Conservation (phyloP, 2,113 vertebrate species). For the Neotoma lepida region DNA sequence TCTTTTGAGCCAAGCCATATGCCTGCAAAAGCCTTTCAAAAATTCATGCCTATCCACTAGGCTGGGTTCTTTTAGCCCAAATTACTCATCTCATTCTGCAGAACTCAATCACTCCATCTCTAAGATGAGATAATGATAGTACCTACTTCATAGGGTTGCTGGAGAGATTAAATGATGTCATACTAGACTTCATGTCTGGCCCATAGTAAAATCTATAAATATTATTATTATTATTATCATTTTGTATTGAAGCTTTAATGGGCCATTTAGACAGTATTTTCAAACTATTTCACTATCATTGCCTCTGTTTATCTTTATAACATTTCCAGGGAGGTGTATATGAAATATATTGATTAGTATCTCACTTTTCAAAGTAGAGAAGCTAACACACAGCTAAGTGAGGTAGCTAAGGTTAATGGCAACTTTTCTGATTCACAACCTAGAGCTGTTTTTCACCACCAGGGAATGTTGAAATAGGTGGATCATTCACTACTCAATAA, state of each 20-base stretch:
- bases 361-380: background rate
- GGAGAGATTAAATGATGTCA: background rate
- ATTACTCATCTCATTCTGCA: background rate
- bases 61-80: background rate
- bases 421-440: background rate
- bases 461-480: background rate
- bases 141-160: background rate
- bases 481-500: background rate
- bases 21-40: conserved; percentile 27
- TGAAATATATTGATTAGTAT: background rate
- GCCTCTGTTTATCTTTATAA: background rate
- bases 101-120: background rate
- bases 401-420: background rate
- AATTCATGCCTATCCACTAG: background rate
- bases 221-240: background rate
- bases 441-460: background rate
- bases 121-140: background rate
- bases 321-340: conserved; percentile 25
- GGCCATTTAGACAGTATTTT: conserved; percentile 22
- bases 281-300: conserved; percentile 11
- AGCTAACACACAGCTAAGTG: background rate
- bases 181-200: background rate
- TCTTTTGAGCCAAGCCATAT: no score
- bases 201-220: conserved; percentile 13
- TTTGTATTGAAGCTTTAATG: conserved; percentile 30